Percentiles rank a stretch among this genome's conserved stretches.
Conservation (phyloP, 2,113 vertebrate species). For the Actenoides lindsayi region DNA sequence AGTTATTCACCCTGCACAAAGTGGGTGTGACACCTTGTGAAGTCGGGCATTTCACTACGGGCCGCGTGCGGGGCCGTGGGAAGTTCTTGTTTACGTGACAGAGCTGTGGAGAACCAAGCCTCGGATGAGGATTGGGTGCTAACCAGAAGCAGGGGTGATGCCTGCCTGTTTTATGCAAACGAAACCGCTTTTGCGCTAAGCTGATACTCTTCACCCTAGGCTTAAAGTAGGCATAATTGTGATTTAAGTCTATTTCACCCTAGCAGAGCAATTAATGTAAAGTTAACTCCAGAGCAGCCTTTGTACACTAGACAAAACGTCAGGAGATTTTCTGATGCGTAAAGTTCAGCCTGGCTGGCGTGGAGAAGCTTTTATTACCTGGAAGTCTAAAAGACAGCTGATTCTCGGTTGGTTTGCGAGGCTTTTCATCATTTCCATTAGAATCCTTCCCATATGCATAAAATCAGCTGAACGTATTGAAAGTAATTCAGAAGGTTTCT, state of each 20-base stretch:
- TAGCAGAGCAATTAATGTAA: background rate
- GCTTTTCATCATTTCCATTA: background rate
- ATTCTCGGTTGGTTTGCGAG: background rate
- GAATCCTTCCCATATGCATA: background rate
- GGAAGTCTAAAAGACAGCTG: background rate
- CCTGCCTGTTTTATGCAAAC: background rate
- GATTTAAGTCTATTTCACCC: background rate
- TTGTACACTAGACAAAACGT: background rate
- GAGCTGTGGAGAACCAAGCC: background rate
- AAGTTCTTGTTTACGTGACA: background rate
- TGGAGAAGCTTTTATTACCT: background rate
- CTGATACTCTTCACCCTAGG: background rate
- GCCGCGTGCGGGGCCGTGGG: background rate
- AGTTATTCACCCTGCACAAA: background rate
- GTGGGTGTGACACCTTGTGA: background rate
- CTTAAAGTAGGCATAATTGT: background rate
- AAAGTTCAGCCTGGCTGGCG: background rate
- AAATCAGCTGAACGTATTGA: constrained; percentile 21
- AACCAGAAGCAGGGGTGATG: background rate
- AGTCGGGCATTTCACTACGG: background rate
- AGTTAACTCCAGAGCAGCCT: background rate
- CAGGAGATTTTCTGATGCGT: background rate
- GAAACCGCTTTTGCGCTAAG: background rate
- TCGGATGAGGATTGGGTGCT: background rate
- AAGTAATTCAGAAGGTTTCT: constrained; percentile 6